phyloP scores from a whole-genome alignment of 2,113 vertebrate genomes.

The Serinus canaria region DNA sequence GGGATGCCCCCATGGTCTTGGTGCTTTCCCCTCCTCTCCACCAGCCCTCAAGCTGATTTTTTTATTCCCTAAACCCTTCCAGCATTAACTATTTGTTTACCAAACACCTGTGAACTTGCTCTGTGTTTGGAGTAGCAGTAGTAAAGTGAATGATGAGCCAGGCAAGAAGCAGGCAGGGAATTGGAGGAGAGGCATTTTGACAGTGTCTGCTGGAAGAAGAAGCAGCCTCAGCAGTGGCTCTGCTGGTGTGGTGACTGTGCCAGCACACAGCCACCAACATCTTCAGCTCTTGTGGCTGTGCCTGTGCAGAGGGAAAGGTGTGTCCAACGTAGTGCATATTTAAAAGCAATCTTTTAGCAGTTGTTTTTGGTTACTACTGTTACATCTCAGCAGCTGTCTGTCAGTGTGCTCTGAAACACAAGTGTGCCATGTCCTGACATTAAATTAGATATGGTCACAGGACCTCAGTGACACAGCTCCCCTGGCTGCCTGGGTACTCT shows the following conservation, averaged over 20 bases:
- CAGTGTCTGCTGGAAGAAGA: not conserved
- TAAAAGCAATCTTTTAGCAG: not conserved
- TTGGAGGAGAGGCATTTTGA: not conserved
- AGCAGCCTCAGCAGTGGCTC: not conserved
- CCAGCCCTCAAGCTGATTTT: not conserved
- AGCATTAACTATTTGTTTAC: not conserved
- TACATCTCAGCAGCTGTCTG: not conserved
- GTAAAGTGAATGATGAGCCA: not conserved
- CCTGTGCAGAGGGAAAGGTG: not conserved
- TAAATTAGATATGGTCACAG: not conserved
- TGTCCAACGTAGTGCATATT: rapidly evolving
- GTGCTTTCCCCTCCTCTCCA: not conserved
- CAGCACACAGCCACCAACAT: rapidly evolving
- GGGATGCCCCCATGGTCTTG: not conserved
- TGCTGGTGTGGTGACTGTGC: not conserved
- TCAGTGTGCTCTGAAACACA: not conserved
- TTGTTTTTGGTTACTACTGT: not conserved
- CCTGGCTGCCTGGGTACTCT: not conserved
- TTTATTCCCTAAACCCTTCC: not conserved
- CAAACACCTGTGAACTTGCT: not conserved
- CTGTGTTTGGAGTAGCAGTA: not conserved
- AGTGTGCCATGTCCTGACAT: not conserved
- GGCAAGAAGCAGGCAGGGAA: not conserved
- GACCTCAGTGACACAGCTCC: not conserved
- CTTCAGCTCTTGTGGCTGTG: not conserved